Conservation (phyloP, 2,888 invertebrate genomes). For the Oscheius sp. region DNA sequence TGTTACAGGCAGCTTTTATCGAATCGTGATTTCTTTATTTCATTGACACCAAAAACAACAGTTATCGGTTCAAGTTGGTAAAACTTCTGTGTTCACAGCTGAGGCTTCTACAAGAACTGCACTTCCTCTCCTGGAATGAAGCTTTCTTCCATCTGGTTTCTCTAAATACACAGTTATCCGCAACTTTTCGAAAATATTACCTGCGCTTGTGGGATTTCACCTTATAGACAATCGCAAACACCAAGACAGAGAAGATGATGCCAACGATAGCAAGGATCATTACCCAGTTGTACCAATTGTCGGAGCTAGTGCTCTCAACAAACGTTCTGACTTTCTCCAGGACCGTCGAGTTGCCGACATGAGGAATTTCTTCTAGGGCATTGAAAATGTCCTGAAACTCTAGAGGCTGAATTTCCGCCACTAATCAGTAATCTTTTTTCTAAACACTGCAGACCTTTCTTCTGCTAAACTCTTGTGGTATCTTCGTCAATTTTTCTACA, state of each 20-base stretch:
- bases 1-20: no score
- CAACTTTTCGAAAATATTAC: not conserved
- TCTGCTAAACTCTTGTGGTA: no score
- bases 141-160: constrained; percentile 10
- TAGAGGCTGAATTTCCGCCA: not conserved
- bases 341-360: constrained; percentile 8
- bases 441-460: no score
- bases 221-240: constrained; percentile 17
- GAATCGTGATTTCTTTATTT: no score
- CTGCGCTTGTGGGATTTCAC: constrained; percentile 10
- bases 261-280: constrained; percentile 7
- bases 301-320: not conserved
- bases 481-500: no score
- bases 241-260: constrained; percentile 5
- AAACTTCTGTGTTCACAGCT: constrained; percentile 31
- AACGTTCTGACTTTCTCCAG: not conserved
- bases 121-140: constrained; percentile 31
- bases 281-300: not conserved
- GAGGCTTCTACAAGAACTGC: constrained; percentile 26
- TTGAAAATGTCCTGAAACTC: constrained; percentile 20
- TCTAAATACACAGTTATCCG: not conserved
- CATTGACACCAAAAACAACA: not conserved
- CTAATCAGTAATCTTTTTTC: no score
- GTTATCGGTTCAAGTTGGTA: constrained; percentile 6
- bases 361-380: constrained; percentile 10